Base-by-base conservation (phyloP, 2,113 vertebrate genomes). In the Datnioides undecimradiatus region DNA sequence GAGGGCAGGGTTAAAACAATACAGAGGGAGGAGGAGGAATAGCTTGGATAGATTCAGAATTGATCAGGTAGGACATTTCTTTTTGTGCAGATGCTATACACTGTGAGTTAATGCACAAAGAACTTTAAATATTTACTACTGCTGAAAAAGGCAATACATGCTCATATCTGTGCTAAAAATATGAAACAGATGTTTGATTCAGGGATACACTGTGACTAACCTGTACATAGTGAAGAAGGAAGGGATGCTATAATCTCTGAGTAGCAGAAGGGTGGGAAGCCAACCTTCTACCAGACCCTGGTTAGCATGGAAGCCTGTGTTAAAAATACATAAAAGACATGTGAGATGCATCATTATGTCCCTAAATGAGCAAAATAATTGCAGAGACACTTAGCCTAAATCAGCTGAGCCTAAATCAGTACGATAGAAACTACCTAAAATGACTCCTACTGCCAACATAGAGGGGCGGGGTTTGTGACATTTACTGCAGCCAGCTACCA, bases 241-340 rank as follows among this genome's bases (percentile, higher is more conserved):
- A 0, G 97, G 97, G 92, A 98, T 95, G 80, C 93, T 57, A 76
- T 96, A 99, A 88, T 99, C 98, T 73, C 97, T 93, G 80, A 99
- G 96, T 2, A 99, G 95, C 71, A 99, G 93, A 23, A 99, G 93
- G 0, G 97, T 97, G 43, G 97, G 97, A 33, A 99, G 93, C 98
- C 98, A 99, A 14, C 96, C 96, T 0, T 96, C 94, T 41, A 95
- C 68, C 80, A 98, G 92, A 54, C 95, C 95, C 6, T 92, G 94
- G 55, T 94, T 96, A 55, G 96, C 96, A 0, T 99, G 97, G 84
- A 99, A 97, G 55, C 96, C 98, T 98, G 87, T 0, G 31, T 34
- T 41, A 31, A 79, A 85, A 74, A 57, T 11, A 65, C 11, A 52
- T 3, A 5, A 8, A 48, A 83, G 49, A 34, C 38, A 77, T 11